Evolutionary conservation across 2,888 invertebrate genomes (phyloP).

Genomic region (Lochmaea capreae): DNA sequence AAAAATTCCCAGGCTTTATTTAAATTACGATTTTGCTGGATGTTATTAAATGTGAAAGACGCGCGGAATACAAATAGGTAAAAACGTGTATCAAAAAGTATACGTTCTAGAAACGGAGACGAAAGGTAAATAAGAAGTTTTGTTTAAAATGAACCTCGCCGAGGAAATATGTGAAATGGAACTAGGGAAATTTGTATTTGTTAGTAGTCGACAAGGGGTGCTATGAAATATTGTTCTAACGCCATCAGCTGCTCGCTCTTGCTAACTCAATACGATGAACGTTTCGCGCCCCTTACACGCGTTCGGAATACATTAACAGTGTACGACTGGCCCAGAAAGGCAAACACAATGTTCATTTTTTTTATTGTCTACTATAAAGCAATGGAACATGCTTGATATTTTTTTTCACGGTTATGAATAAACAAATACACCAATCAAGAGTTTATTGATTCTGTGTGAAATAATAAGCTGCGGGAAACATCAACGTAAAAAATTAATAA

Average conservation of each 20-base stretch:
- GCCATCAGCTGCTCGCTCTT: slow-evolving; percentile 51
- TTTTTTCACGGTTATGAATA: not conserved
- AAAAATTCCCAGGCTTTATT: not conserved
- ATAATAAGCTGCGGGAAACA: too few relatives aligned
- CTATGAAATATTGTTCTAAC: slow-evolving; percentile 58
- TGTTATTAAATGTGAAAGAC: slow-evolving; percentile 11
- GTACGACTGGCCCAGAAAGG: slow-evolving; percentile 31
- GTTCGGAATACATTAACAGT: slow-evolving; percentile 47
- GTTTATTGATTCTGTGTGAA: too few relatives aligned
- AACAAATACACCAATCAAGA: not conserved
- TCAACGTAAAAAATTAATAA: too few relatives aligned
- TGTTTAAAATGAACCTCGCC: slow-evolving; percentile 48
- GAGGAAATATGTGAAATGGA: slow-evolving; percentile 44
- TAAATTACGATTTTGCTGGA: not conserved
- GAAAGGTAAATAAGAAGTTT: slow-evolving; percentile 48
- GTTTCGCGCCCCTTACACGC: slow-evolving; percentile 52
- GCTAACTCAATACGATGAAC: slow-evolving; percentile 57
- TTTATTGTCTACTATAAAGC: not conserved
- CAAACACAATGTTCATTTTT: slow-evolving; percentile 22
- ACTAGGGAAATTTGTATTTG: slow-evolving; percentile 53
- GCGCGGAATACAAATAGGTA: slow-evolving; percentile 35
- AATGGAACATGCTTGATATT: not conserved
- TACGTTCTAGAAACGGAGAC: slow-evolving; percentile 44
- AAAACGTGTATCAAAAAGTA: slow-evolving; percentile 43
- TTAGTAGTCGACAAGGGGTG: slow-evolving; percentile 56